phyloP scores from a whole-genome alignment of 2,113 vertebrate genomes.

The Eulemur rufifrons region DNA sequence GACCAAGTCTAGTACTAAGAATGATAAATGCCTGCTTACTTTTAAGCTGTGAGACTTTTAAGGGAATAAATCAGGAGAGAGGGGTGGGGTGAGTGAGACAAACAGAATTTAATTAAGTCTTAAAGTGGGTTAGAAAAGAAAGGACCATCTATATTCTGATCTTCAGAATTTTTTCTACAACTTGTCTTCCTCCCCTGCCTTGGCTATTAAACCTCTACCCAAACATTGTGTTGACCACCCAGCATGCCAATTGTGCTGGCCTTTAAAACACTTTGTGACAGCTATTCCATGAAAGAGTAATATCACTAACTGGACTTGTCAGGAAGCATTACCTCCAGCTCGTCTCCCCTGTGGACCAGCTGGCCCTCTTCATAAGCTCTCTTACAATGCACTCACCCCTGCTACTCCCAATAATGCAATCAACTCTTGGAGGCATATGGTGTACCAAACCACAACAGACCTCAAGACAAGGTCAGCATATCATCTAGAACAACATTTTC shows the following conservation, averaged over 20 bases:
- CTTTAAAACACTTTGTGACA: constrained; percentile 64
- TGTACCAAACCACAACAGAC: constrained; percentile 30
- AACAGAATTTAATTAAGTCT: constrained; percentile 12
- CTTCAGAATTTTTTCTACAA: not conserved
- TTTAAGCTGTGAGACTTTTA: constrained; percentile 38
- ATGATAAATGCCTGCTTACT: constrained; percentile 1
- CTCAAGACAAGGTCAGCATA: not conserved
- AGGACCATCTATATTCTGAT: not conserved
- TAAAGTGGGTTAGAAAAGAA: not conserved
- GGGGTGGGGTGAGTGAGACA: not conserved
- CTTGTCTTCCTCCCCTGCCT: not conserved
- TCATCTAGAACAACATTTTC: not conserved
- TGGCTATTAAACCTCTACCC: constrained; percentile 26
- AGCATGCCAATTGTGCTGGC: constrained; percentile 45
- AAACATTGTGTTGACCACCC: constrained; percentile 50
- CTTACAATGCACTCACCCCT: constrained; percentile 26
- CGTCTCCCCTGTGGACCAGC: constrained; percentile 54
- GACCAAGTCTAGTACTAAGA: not conserved
- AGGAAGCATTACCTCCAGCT: constrained; percentile 65
- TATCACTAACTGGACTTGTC: constrained; percentile 76
- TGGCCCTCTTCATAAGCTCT: constrained; percentile 33
- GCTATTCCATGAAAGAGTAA: constrained; percentile 62
- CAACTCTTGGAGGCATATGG: constrained; percentile 38
- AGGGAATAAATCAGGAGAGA: not conserved
- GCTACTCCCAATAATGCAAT: constrained; percentile 44